A percentile compares a stretch with the other conserved stretches of the same genome.
phyloP scores from a whole-genome alignment of 2,113 vertebrate genomes.

The Probosciger aterrimus region DNA sequence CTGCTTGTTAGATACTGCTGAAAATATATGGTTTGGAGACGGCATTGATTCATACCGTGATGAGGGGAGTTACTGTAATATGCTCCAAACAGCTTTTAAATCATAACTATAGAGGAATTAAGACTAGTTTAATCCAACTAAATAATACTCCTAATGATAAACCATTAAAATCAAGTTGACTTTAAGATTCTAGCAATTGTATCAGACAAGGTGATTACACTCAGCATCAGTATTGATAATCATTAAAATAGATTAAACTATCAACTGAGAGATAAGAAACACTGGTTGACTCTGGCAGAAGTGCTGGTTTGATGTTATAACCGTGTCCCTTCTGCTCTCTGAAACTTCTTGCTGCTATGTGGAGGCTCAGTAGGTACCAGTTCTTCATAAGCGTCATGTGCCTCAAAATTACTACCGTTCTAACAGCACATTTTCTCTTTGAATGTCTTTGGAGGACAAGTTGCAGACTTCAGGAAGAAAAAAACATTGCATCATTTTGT shows the following conservation, averaged over 20 bases:
- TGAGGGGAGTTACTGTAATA: neutral
- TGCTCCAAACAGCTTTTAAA: conserved; percentile 11
- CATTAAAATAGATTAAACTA: conserved; percentile 30
- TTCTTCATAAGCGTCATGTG: rapidly evolving
- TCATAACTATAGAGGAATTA: neutral
- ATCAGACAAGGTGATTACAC: conserved; percentile 39
- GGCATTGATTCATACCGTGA: neutral
- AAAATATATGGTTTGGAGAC: neutral
- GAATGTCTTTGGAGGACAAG: neutral
- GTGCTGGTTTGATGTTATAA: neutral
- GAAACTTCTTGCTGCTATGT: neutral
- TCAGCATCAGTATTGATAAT: conserved; percentile 11
- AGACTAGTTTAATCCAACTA: conserved; percentile 36
- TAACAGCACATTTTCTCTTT: neutral
- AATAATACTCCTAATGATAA: conserved; percentile 46
- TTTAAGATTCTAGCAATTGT: conserved; percentile 32
- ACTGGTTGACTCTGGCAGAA: neutral
- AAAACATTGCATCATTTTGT: neutral
- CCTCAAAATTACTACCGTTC: neutral
- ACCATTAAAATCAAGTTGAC: conserved; percentile 38
- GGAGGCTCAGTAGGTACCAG: neutral
- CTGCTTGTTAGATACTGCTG: neutral
- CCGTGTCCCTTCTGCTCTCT: neutral
- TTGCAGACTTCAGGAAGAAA: neutral
- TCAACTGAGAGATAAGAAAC: neutral